Evolutionary conservation across 2,113 vertebrate genomes (phyloP), one percentile per base, ranked within the genome.

Genomic region (Corythornis madagascariensis): DNA sequence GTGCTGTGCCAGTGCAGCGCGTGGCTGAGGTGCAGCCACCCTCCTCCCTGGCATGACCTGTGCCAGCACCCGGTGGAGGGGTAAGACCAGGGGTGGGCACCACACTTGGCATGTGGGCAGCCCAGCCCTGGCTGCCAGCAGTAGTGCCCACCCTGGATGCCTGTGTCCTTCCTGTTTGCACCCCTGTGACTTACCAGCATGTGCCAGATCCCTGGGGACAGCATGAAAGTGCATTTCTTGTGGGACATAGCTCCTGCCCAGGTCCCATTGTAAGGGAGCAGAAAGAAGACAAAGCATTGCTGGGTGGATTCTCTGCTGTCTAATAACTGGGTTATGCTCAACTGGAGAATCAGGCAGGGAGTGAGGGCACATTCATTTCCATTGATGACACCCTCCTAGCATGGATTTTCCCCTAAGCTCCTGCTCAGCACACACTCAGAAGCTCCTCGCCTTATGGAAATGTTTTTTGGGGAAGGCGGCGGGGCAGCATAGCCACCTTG

Each of bases 221-320:
- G 57, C 0, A 1, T 1, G 21, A 57, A 74, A 60, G 74, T 45
- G 40, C 9, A 0, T 42, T 53, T 25, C 89, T 64, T 65, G 33
- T 1, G 0, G 57, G 50, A 63, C 61, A 82, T 35, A 2, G 0
- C 81, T 90, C 47, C 76, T 91, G 80, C 80, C 50, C 87, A 61
- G 81, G 66, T 91, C 70, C 45, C 78, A 38, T 69, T 19, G 78
- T 87, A 70, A 78, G 31, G 21, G 35, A 72, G 53, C 29, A 67
- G 73, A 92, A 67, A 84, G 81, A 81, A 93, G 94, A 43, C 95
- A 90, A 73, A 86, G 70, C 0, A 81, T 91, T 77, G 65, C 89
- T 77, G 4, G n/a, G 40, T 71, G 73, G 91, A 95, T 96, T 95
- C 94, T 47, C 83, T 10, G 4, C 69, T 96, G 69, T 81, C 94